Evolutionary conservation across 2,797 vertebrate genomes (phyloP).

Genomic region (Dicrostonyx torquatus): DNA sequence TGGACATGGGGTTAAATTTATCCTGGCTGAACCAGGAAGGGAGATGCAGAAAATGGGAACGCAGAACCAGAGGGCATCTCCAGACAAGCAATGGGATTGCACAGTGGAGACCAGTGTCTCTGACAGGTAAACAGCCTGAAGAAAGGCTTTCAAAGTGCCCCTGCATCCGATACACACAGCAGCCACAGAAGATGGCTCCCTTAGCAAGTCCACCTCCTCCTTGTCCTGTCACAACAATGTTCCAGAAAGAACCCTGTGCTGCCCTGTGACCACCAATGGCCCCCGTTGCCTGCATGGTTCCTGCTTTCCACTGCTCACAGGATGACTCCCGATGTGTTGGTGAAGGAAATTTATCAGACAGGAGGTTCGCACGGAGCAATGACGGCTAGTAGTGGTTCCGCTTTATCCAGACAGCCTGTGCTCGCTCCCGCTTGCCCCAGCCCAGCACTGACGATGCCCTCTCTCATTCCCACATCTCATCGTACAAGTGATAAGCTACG

Average conservation of each 20-base stretch:
- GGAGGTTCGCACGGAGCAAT: not conserved
- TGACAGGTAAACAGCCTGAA: rapidly evolving
- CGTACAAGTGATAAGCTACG: not conserved
- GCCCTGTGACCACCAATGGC: not conserved
- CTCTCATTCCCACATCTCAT: not conserved
- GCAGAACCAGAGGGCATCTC: too few relatives aligned
- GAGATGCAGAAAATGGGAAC: not conserved
- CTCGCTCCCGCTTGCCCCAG: not conserved
- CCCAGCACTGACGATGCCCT: not conserved
- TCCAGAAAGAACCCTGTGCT: not conserved
- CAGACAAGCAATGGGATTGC: not conserved
- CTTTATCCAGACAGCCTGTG: not conserved
- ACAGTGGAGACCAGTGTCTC: too few relatives aligned
- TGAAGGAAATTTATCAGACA: not conserved
- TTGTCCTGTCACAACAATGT: not conserved
- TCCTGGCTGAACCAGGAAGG: not conserved
- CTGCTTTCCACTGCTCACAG: not conserved
- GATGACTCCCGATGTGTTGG: not conserved
- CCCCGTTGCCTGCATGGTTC: not conserved
- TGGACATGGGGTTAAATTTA: not conserved
- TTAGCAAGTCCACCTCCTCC: not conserved
- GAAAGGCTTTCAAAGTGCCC: not conserved
- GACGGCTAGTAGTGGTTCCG: too few relatives aligned
- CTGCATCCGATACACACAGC: not conserved
- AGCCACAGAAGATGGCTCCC: not conserved